These are phyloP conservation scores for Festucalex cinctus DNA, from an alignment of 2,113 vertebrate genomes.

Conservation along the genomic window DNA sequence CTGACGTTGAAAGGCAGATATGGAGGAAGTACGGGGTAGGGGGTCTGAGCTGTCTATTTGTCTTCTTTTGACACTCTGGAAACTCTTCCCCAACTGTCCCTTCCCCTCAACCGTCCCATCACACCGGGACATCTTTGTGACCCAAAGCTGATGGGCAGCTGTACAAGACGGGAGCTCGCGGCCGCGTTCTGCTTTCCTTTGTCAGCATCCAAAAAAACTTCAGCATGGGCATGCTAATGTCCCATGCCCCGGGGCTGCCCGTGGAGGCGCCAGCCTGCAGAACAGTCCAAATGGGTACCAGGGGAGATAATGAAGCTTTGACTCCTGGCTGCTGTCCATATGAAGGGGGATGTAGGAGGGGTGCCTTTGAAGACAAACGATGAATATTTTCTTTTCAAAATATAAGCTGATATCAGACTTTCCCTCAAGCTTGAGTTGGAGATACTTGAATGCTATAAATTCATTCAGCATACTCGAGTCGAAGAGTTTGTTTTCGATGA, in stretches of 20 bases:
- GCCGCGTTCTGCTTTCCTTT: constrained; percentile 47
- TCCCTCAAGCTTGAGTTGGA: constrained; percentile 12
- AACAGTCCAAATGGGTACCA: constrained; percentile 21
- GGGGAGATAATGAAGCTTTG: constrained; percentile 36
- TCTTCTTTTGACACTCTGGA: background rate
- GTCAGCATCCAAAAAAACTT: constrained; percentile 40
- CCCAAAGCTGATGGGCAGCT: constrained; percentile 38
- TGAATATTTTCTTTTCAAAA: constrained; percentile 11
- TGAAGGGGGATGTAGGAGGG: constrained; percentile 35
- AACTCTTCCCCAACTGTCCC: constrained; percentile 1
- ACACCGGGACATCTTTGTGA: constrained; percentile 43
- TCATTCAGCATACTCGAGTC: constrained; percentile 10
- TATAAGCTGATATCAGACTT: constrained; percentile 16
- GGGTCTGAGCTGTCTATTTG: constrained; percentile 24
- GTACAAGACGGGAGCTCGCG: constrained; percentile 34
- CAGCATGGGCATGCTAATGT: constrained; percentile 54
- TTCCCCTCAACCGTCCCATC: constrained; percentile 11
- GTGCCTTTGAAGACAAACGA: constrained; percentile 27
- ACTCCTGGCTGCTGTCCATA: constrained; percentile 41
- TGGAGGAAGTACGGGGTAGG: constrained; percentile 15
- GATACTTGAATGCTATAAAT: constrained; percentile 17
- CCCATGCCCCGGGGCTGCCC: constrained; percentile 28
- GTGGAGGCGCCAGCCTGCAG: constrained; percentile 43
- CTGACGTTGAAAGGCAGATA: constrained; percentile 32
- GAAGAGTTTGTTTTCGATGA: constrained; percentile 19